Conservation (phyloP, 2,888 invertebrate genomes). For the Pandemis corylana region DNA sequence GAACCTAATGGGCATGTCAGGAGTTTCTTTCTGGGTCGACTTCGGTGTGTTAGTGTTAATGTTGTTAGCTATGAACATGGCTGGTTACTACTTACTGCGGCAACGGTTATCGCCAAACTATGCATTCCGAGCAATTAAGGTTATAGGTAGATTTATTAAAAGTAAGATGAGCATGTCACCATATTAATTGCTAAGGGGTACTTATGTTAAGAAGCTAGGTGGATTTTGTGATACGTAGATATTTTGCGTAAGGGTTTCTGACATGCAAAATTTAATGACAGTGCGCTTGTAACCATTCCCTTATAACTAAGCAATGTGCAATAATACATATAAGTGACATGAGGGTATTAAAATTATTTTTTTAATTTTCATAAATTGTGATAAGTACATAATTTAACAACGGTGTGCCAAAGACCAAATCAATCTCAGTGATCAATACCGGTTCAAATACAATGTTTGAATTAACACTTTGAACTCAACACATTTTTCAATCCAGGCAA, state of each 20-base stretch:
- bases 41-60: slow-evolving; percentile 86
- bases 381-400: background rate
- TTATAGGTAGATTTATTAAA: slow-evolving; percentile 89
- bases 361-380: background rate
- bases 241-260: background rate
- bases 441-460: too few relatives aligned
- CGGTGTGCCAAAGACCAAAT: slow-evolving; percentile 7
- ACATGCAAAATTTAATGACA: background rate
- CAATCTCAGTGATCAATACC: too few relatives aligned
- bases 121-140: slow-evolving; percentile 88
- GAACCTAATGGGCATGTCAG: slow-evolving; percentile 89
- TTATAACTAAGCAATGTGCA: background rate
- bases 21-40: slow-evolving; percentile 88
- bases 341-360: background rate
- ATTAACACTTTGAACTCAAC: too few relatives aligned
- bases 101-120: slow-evolving; percentile 89
- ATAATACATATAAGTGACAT: background rate
- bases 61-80: slow-evolving; percentile 86
- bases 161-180: slow-evolving; percentile 83
- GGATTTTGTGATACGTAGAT: background rate
- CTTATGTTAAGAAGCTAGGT: background rate
- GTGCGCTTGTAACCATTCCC: background rate
- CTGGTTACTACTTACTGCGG: slow-evolving; percentile 89
- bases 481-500: too few relatives aligned
- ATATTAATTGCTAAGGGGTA: slow-evolving; percentile 50